Base-by-base conservation (phyloP, 2,797 vertebrate genomes). In the Protosalanx chinensis region DNA sequence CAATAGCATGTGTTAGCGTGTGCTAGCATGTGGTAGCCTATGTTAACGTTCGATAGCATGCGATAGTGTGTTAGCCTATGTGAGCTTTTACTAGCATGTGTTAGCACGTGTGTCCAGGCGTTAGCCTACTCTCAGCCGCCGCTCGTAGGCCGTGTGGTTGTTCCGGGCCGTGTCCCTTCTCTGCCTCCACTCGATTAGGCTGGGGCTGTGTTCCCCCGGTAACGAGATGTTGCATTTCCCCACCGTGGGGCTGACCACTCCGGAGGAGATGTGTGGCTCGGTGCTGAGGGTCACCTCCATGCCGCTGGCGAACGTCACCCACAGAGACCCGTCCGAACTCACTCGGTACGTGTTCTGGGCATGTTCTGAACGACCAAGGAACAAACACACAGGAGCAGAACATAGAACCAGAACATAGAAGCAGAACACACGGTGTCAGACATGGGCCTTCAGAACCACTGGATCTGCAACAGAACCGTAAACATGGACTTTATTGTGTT, bases 191-290 rank as follows among this genome's bases (percentile, higher is more conserved):
- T 99, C 98, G 33, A 99, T 97, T 73, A 98, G 93, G 85, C 96
- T 99, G 61, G 95, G 94, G 72, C 93, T 94, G 69, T 98, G 97
- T 80, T 99, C 98, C 73, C 96, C 96, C 0, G 98, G 98, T 77
- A 99, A 91, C n/a, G 96, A 97, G 88, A 99, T 96, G 88, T 99
- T 99, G 79, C 97, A 98, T 82, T 95, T 96, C 68, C 97, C 97
- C 68, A 98, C 89, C 0, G 95, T 97, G 76, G 98, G 98, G 81
- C 95, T 98, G 80, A 97, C 94, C 94, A 18, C 96, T 96, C 0
- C 92, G 77, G 12, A 77, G 82, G 1, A 91, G 70, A 97, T 92
- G 72, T 98, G 95, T 30, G 96, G 96, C 85, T 99, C 98, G 0
- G 96, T 96, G 85, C 91, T 96, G 57, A 99, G 94, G 0, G 90